Evolutionary conservation across 2,113 vertebrate genomes (phyloP).

Genomic region (Neodontobutis hainanensis): DNA sequence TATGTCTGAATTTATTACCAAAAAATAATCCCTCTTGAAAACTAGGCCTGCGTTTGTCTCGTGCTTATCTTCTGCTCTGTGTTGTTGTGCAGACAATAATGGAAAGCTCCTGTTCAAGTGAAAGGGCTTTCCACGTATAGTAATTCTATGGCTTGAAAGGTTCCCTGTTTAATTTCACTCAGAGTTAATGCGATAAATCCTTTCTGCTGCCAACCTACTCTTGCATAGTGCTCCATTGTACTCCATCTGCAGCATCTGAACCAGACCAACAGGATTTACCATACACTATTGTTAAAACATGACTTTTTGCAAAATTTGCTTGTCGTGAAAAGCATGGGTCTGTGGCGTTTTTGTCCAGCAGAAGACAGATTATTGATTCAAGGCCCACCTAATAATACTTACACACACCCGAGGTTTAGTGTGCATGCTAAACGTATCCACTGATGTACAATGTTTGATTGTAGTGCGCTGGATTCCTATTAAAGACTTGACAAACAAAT

Average conservation of each 20-base stretch:
- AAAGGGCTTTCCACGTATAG: slow-evolving; percentile 42
- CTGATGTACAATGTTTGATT: too few relatives aligned
- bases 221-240: slow-evolving; percentile 4
- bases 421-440: too few relatives aligned
- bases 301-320: slow-evolving; percentile 1
- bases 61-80: not conserved
- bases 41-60: not conserved
- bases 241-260: slow-evolving; percentile 2
- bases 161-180: slow-evolving; percentile 47
- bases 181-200: slow-evolving; percentile 65
- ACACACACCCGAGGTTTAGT: too few relatives aligned
- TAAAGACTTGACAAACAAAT: not conserved
- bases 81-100: slow-evolving; percentile 15
- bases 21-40: slow-evolving; percentile 11
- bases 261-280: not conserved
- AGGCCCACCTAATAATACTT: slow-evolving; percentile 44
- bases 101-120: slow-evolving; percentile 36
- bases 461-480: too few relatives aligned
- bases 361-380: slow-evolving; percentile 67
- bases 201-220: slow-evolving; percentile 18
- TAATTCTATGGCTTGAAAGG: slow-evolving; percentile 45
- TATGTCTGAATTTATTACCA: not conserved
- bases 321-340: not conserved
- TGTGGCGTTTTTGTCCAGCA: slow-evolving; percentile 14
- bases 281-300: not conserved